Conservation (phyloP, 2,888 invertebrate species). For the Thymelicus sylvestris region DNA sequence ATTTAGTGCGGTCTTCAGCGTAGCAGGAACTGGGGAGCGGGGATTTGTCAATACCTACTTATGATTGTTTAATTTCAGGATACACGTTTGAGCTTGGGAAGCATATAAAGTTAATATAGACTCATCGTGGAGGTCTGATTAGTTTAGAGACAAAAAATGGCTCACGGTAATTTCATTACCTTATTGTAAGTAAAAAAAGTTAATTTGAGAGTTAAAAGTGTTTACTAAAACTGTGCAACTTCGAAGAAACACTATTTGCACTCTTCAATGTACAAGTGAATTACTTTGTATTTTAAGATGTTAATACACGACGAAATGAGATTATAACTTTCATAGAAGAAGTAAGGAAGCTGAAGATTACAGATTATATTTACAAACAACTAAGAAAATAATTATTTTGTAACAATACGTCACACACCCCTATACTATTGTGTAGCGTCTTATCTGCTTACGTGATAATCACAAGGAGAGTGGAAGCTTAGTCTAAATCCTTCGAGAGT, state of each 20-base stretch:
- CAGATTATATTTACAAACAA: slow-evolving; percentile 8
- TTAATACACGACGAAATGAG: background rate
- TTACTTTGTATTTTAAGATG: slow-evolving; percentile 6
- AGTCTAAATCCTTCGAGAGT: background rate
- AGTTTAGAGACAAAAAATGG: too few relatives aligned
- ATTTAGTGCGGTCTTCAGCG: too few relatives aligned
- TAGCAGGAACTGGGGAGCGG: too few relatives aligned
- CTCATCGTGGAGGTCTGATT: too few relatives aligned
- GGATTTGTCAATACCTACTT: too few relatives aligned
- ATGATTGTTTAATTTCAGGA: too few relatives aligned
- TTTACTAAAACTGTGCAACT: background rate
- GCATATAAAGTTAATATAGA: too few relatives aligned
- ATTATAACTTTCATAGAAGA: slow-evolving; percentile 1
- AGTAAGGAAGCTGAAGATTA: slow-evolving; percentile 7
- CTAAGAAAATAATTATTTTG: background rate
- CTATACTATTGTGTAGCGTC: background rate
- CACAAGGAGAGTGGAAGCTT: background rate
- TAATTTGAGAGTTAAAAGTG: background rate
- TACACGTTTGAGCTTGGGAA: too few relatives aligned
- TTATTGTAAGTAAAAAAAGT: background rate
- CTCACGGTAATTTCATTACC: too few relatives aligned
- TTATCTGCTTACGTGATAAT: slow-evolving; percentile 8
- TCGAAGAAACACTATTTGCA: background rate
- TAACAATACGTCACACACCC: background rate
- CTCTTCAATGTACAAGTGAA: background rate